phyloP scores from a whole-genome alignment of 2,888 invertebrate species.

The Pyrrhia umbra region DNA sequence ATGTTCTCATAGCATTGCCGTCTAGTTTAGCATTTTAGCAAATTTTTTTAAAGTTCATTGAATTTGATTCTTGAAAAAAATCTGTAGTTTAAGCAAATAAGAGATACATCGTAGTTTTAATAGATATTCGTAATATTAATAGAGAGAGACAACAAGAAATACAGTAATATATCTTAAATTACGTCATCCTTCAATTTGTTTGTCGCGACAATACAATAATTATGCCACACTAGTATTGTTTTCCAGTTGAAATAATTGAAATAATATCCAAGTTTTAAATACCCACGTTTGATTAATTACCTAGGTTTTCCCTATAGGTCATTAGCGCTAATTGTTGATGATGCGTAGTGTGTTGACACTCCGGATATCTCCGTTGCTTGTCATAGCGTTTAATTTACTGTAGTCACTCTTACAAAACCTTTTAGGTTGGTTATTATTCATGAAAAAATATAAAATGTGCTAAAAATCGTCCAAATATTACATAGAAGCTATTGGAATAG shows the following conservation, averaged over 20 bases:
- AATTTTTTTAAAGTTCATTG: too few species aligned
- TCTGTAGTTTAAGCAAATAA: background rate
- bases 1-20: slow-evolving; percentile 41
- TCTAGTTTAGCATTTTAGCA: slow-evolving; percentile 26
- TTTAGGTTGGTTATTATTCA: too few species aligned
- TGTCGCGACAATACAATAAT: background rate
- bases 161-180: background rate
- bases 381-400: slow-evolving; percentile 7
- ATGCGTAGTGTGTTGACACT: slow-evolving; percentile 15
- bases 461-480: too few species aligned
- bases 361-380: slow-evolving; percentile 20
- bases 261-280: slow-evolving; percentile 10
- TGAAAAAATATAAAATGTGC: too few species aligned
- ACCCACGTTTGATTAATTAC: background rate
- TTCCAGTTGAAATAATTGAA: slow-evolving; percentile 25
- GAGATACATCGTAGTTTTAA: slow-evolving; percentile 7
- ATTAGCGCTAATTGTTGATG: slow-evolving; percentile 14
- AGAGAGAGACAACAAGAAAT: background rate
- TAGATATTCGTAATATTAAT: background rate
- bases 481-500: too few species aligned
- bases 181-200: slow-evolving; percentile 19
- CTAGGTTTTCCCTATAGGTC: background rate
- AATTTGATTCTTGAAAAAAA: too few species aligned
- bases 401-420: slow-evolving; percentile 19
- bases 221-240: background rate